A percentile compares a stretch with the other conserved stretches of the same genome.
These are phyloP conservation scores for Trichoplusia ni DNA, from an alignment of 1,140 invertebrate genomes.

Conservation along the genomic window DNA sequence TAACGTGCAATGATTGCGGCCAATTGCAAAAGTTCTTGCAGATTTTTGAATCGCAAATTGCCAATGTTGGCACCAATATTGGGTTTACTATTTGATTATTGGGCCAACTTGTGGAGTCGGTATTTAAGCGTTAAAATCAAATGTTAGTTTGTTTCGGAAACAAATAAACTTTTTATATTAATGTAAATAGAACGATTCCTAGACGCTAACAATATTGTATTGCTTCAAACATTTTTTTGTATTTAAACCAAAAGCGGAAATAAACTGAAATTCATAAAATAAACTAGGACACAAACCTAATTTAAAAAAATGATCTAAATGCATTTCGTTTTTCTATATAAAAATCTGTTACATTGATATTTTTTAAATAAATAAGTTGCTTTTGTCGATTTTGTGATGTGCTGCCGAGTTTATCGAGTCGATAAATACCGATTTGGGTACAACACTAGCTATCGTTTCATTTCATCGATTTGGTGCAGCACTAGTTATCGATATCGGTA, in stretches of 20 bases:
- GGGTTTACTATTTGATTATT: no score
- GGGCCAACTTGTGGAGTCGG: no score
- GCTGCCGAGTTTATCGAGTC: neutral
- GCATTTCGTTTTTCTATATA: slow-evolving; percentile 7
- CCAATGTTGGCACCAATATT: no score
- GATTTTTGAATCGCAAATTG: no score
- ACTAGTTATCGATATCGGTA: no score
- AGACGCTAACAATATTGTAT: neutral
- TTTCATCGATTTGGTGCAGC: no score
- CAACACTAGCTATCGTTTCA: slow-evolving; percentile 1
- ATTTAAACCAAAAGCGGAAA: neutral
- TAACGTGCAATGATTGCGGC: neutral
- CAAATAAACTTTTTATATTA: neutral
- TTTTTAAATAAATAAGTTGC: neutral
- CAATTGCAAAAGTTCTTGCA: no score
- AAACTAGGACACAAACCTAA: neutral
- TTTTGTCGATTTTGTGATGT: neutral
- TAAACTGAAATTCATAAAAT: neutral
- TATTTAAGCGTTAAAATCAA: no score
- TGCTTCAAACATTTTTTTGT: neutral
- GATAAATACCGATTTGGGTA: neutral
- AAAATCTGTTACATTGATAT: neutral
- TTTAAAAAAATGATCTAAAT: neutral
- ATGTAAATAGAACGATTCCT: neutral
- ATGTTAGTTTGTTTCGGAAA: slow-evolving; percentile 1